Conservation (phyloP, 1,140 invertebrate species). For the Cherax quadricarinatus region DNA sequence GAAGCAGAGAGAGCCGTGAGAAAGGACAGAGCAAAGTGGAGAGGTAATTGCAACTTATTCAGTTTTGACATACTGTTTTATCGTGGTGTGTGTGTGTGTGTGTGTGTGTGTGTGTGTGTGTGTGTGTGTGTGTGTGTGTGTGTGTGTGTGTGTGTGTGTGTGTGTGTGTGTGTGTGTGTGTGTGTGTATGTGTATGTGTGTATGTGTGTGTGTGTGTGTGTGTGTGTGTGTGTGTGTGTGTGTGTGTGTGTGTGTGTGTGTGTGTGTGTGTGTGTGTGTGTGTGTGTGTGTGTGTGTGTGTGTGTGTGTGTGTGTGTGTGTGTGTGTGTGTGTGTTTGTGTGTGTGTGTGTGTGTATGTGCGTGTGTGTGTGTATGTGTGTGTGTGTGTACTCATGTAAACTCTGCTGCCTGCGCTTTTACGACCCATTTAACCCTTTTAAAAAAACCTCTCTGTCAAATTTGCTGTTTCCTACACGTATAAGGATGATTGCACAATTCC, state of each 20-base stretch:
- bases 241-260: too few relatives aligned
- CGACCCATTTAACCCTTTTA: too few relatives aligned
- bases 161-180: conserved; percentile 21
- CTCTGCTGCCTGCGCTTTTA: too few relatives aligned
- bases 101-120: conserved; percentile 32
- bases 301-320: too few relatives aligned
- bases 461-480: too few relatives aligned
- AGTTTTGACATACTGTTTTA: not conserved
- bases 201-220: not conserved
- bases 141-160: not conserved
- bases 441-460: too few relatives aligned
- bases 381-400: not conserved
- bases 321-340: too few relatives aligned
- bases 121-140: conserved; percentile 30
- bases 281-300: too few relatives aligned
- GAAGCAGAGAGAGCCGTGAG: not conserved
- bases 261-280: too few relatives aligned
- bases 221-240: too few relatives aligned
- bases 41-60: not conserved
- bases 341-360: too few relatives aligned
- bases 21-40: not conserved
- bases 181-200: not conserved
- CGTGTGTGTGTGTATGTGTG: not conserved
- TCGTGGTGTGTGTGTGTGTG: not conserved
- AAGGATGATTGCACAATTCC: too few relatives aligned